Percentiles rank a stretch among this genome's conserved stretches.
Evolutionary conservation across 1,140 invertebrate genomes (phyloP).

Genomic region (Drosophila seguyi): DNA sequence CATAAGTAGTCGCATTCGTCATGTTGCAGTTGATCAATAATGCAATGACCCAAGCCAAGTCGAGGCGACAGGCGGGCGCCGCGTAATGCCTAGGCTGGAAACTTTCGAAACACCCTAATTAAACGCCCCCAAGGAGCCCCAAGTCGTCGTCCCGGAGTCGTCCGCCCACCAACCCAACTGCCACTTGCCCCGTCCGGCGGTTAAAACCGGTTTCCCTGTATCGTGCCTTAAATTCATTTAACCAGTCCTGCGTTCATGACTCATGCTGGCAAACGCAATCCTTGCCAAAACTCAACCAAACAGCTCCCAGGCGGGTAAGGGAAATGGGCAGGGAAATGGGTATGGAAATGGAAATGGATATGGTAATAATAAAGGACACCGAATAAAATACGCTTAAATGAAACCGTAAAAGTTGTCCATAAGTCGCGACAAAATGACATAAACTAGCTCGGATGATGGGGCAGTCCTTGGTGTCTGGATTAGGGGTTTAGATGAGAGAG

Average conservation of each 20-base stretch:
- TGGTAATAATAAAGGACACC: constrained; percentile 24
- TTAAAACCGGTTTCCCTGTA: constrained; percentile 53
- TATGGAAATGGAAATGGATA: constrained; percentile 9
- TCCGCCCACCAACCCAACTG: constrained; percentile 4
- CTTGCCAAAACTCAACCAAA: constrained; percentile 42
- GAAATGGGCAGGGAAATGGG: constrained; percentile 21
- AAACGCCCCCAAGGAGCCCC: constrained; percentile 52
- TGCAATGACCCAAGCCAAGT: constrained; percentile 61
- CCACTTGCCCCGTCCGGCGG: constrained; percentile 1
- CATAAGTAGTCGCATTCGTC: constrained; percentile 59
- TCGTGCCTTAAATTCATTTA: constrained; percentile 77
- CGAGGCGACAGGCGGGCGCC: constrained; percentile 53
- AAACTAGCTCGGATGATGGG: constrained; percentile 54
- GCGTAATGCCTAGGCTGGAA: constrained; percentile 58
- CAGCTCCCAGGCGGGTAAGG: constrained; percentile 17
- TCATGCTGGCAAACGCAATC: constrained; percentile 41
- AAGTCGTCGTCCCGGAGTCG: too few species aligned
- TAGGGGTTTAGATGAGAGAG: constrained; percentile 3
- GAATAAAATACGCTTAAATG: constrained; percentile 62
- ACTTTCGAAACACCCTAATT: constrained; percentile 53
- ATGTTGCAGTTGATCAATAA: constrained; percentile 79
- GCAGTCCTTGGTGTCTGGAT: constrained; percentile 5
- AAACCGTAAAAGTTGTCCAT: constrained; percentile 74
- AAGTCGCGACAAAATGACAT: constrained; percentile 76
- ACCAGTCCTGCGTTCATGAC: constrained; percentile 45